A percentile compares a stretch with the other conserved stretches of the same genome.
Evolutionary conservation across 2,797 vertebrate species (phyloP).

Genomic region (Microhierax caerulescens): DNA sequence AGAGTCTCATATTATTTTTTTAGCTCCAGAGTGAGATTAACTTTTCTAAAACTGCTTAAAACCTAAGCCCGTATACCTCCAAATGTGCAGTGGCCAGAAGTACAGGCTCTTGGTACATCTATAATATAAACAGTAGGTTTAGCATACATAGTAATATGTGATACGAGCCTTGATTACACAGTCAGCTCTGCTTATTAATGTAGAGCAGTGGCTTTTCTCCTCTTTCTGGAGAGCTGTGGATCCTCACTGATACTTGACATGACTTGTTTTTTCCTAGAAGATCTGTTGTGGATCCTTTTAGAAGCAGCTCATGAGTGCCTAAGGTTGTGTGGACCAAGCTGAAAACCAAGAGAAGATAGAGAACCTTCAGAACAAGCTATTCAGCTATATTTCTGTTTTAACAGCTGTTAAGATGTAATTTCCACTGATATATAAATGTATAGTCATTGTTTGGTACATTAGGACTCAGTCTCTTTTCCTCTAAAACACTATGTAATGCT

Average conservation of each 20-base stretch:
- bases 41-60: constrained; percentile 7
- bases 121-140: neutral
- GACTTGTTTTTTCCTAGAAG: neutral
- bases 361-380: neutral
- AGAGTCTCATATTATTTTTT: neutral
- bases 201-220: neutral
- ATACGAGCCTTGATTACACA: neutral
- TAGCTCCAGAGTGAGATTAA: neutral
- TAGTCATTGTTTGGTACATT: neutral
- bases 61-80: neutral
- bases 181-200: neutral
- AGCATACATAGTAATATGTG: neutral
- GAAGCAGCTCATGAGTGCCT: neutral
- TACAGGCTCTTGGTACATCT: neutral
- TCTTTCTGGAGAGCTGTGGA: neutral
- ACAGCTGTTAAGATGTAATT: neutral
- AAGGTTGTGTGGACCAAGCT: neutral
- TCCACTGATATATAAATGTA: neutral
- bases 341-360: neutral
- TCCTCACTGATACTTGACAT: neutral
- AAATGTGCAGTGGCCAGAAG: neutral
- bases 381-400: neutral
- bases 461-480: neutral
- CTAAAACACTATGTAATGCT: neutral
- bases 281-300: neutral